These are phyloP conservation scores for Gymnobelideus leadbeateri DNA, from an alignment of 2,113 vertebrate genomes.

Conservation along the genomic window DNA sequence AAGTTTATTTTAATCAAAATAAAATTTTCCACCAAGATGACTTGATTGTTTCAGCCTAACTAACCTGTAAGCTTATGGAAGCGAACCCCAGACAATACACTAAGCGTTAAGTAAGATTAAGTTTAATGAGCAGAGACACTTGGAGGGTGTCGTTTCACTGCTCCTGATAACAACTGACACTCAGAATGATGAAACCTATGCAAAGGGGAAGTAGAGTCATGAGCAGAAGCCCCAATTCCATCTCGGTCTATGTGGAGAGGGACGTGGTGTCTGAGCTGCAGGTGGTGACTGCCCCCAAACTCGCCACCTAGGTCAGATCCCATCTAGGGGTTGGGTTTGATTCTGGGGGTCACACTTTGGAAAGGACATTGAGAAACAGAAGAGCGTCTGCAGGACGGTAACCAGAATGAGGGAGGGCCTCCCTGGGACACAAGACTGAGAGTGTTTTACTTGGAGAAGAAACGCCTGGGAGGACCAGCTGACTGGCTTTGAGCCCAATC, in stretches of 20 bases:
- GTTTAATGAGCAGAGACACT: not conserved
- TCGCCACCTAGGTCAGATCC: not conserved
- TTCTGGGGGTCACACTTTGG: not conserved
- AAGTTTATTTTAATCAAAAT: not conserved
- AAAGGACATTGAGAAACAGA: not conserved
- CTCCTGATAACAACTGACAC: not conserved
- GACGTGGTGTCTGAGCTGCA: not conserved
- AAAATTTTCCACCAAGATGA: not conserved
- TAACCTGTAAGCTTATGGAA: not conserved
- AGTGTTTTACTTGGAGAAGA: not conserved
- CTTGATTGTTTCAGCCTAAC: not conserved
- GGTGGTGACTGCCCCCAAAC: not conserved
- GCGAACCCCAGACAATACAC: not conserved
- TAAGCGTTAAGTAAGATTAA: not conserved
- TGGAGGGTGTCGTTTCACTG: not conserved
- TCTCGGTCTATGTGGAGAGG: not conserved
- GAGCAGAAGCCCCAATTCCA: not conserved
- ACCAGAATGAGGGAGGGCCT: not conserved
- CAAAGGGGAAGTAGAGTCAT: not conserved
- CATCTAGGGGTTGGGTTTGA: not conserved
- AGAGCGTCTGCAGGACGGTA: not conserved
- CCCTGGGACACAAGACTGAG: not conserved
- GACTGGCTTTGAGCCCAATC: not conserved
- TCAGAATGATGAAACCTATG: not conserved
- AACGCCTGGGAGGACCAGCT: not conserved